Evolutionary conservation across 1,140 invertebrate genomes (phyloP), one percentile per base, ranked within the genome.

Genomic region (Aradophagus sp.): DNA sequence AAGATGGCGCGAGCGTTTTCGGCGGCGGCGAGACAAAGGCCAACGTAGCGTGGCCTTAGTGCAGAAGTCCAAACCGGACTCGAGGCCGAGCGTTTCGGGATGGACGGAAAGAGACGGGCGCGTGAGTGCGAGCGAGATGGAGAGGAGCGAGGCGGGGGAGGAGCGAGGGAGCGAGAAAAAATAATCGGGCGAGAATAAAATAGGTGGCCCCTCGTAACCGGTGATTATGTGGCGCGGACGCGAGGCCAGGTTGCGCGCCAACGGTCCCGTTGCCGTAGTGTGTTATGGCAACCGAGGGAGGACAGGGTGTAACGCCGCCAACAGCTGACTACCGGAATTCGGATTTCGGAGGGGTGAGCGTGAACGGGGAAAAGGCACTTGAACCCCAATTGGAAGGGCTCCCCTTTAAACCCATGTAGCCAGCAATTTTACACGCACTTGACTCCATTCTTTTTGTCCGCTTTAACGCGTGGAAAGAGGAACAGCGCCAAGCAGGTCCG

Each of bases 371-470:
- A 59, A 73, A 79, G 74, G 56, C 78, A 82, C 80, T 82, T 79
- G 80, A 83, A 81, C 81, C 83, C 83, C 80, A 80, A 83, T 84
- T 78, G 74, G 75, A 78, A 73, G 41, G 71, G 52, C 73, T 72
- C 73, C 74, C 81, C 80, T 77, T 81, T 78, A 78, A 81, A 78
- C 62, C 53, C 74, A 69, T 77, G 76, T 81, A 78, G 77, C 75
- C 78, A 53, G 75, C 81, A 79, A 86, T 86, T 86, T 85, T 85
- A 86, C 84, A 85, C 84, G 84, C 84, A 86, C 84, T 86, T 86
- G 84, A 86, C 81, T 85, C 84, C 80, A 83, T 85, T 85, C 83
- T 83, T 77, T 70, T 73, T 77, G 26, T 61, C 41, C 48, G 55
- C 68, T 66, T 20, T 16, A 23, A 11, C 20, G 53, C 12, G 12